Conservation (phyloP, 37 sponge, comb jelly and placozoan species). For the Spongia lamella region DNA sequence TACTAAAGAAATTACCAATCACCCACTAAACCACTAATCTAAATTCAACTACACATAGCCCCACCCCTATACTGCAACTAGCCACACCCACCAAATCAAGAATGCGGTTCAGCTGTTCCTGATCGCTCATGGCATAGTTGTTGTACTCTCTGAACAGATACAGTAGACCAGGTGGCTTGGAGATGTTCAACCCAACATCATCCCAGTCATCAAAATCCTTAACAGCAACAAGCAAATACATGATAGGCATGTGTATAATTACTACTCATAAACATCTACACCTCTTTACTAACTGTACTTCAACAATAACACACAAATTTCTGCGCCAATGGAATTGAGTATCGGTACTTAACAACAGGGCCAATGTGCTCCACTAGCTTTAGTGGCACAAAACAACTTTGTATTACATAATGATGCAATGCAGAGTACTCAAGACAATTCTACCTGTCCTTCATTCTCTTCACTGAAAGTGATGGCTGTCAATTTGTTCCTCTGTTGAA, state of each 20-base stretch:
- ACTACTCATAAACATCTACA: too few species aligned
- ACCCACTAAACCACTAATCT: too few species aligned
- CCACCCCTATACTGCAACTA: neutral
- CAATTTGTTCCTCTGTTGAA: conserved; percentile 71
- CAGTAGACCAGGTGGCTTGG: conserved; percentile 88
- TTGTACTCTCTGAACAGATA: conserved; percentile 77
- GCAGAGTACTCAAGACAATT: neutral
- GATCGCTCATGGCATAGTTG: conserved; percentile 42
- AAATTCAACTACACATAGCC: neutral
- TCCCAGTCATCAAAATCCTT: conserved; percentile 98
- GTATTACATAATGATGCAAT: too few species aligned
- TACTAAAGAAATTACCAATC: too few species aligned
- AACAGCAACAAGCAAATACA: neutral
- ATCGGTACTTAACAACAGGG: too few species aligned
- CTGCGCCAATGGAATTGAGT: too few species aligned
- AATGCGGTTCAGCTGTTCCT: conserved; percentile 59
- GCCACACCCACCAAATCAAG: conserved; percentile 40
- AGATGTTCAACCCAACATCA: conserved; percentile 91
- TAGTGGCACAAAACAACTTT: neutral
- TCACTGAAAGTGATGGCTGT: conserved; percentile 90
- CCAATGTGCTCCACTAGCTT: neutral
- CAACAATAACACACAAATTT: too few species aligned
- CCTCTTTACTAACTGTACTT: too few species aligned
- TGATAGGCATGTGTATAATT: too few species aligned
- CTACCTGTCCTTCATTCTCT: conserved; percentile 89